Percentiles rank a stretch among this genome's conserved stretches.
Conservation (phyloP, 2,113 vertebrate species). For the Tupaia tana region DNA sequence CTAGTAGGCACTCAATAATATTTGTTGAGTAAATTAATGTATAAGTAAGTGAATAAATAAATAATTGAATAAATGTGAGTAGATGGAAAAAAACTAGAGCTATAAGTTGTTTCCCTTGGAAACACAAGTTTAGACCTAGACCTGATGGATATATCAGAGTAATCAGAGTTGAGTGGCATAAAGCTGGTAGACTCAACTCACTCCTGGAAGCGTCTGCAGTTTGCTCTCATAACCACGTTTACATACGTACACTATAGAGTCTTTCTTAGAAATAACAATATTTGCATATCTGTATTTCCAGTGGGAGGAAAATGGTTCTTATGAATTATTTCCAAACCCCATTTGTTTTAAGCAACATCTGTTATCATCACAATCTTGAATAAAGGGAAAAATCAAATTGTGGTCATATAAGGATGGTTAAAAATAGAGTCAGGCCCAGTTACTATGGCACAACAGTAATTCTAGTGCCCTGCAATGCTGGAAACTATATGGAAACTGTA, state of each 20-base stretch:
- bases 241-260: not conserved
- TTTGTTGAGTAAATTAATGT: not conserved
- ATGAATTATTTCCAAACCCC: not conserved
- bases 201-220: not conserved
- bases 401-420: not conserved
- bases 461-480: too few relatives aligned
- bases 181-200: not conserved
- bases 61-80: not conserved
- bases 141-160: not conserved
- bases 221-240: not conserved
- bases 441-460: too few relatives aligned
- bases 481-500: too few relatives aligned
- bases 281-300: conserved; percentile 13
- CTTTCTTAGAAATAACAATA: conserved; percentile 32
- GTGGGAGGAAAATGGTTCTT: not conserved
- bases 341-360: conserved; percentile 47
- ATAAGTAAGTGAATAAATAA: not conserved
- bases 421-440: not conserved
- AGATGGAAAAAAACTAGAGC: not conserved
- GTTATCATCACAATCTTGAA: conserved; percentile 21
- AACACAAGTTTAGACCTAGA: too few relatives aligned
- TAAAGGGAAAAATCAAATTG: conserved; percentile 30
- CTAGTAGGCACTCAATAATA: not conserved
- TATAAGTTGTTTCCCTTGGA: too few relatives aligned
- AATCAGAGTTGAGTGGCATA: conserved; percentile 15